Conservation (phyloP, 2,113 vertebrate genomes). For the Daphoenositta chrysoptera region DNA sequence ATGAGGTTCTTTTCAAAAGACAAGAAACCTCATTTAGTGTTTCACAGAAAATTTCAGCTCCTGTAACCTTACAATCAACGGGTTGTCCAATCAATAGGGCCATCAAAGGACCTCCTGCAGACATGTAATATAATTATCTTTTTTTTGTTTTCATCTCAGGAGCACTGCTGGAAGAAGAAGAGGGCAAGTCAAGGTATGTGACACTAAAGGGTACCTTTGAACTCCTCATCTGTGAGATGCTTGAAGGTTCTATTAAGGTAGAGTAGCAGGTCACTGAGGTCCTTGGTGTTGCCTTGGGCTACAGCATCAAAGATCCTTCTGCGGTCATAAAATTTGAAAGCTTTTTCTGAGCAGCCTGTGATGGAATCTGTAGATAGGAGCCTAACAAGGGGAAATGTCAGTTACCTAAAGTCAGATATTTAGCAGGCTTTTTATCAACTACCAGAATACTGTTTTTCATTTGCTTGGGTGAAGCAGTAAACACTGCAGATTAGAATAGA, state of each 20-base stretch:
- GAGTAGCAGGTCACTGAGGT: slow-evolving; percentile 78
- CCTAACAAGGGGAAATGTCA: slow-evolving; percentile 17
- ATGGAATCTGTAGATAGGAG: slow-evolving; percentile 52
- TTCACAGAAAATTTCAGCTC: not conserved
- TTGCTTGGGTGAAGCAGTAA: not conserved
- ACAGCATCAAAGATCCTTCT: slow-evolving; percentile 84
- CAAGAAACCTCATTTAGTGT: not conserved
- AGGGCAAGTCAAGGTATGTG: not conserved
- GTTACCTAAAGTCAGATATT: not conserved
- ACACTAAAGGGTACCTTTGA: slow-evolving; percentile 77
- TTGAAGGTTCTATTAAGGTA: slow-evolving; percentile 82
- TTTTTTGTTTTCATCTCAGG: not conserved
- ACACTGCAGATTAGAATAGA: not conserved
- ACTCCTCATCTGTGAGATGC: slow-evolving; percentile 83
- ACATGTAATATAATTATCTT: not conserved
- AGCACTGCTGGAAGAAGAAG: not conserved
- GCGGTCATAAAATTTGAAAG: slow-evolving; percentile 69
- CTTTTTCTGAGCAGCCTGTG: slow-evolving; percentile 48
- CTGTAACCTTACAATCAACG: not conserved
- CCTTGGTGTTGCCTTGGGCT: slow-evolving; percentile 76
- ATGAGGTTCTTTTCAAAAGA: not conserved
- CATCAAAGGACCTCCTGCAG: not conserved
- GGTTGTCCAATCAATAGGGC: not conserved
- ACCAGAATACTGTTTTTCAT: not conserved
- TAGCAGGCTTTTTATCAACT: not conserved